Percentiles rank a stretch among this genome's conserved stretches.
These are phyloP conservation scores for Plebejus argus DNA, from an alignment of 2,888 invertebrate species.

Conservation along the genomic window DNA sequence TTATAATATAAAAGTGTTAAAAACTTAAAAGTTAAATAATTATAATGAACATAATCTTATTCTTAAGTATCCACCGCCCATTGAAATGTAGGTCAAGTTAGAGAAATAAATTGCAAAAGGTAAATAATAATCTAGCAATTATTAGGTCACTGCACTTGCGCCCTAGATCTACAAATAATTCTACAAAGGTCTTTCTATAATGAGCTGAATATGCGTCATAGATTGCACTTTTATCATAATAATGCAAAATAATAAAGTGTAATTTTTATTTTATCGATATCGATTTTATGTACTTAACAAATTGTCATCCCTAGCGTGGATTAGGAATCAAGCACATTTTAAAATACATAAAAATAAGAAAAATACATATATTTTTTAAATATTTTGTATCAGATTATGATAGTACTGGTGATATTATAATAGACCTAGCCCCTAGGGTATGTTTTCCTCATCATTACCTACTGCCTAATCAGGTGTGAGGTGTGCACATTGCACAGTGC, in stretches of 20 bases:
- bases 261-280: conserved; percentile 6
- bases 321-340: not conserved
- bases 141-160: conserved; percentile 25
- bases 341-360: too few species aligned
- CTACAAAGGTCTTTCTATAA: conserved; percentile 17
- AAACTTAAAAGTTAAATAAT: not conserved
- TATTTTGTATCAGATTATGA: too few species aligned
- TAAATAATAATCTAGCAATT: conserved; percentile 26
- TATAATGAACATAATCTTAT: not conserved
- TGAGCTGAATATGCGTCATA: conserved; percentile 4
- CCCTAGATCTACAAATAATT: not conserved
- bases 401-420: too few species aligned
- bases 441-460: not conserved
- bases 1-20: too few species aligned
- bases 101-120: conserved; percentile 21
- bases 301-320: not conserved
- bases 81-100: conserved; percentile 24
- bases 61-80: not conserved
- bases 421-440: not conserved
- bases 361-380: too few species aligned
- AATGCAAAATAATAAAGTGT: not conserved
- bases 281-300: not conserved
- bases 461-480: too few species aligned
- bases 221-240: not conserved
- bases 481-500: too few species aligned